Percentiles rank a stretch among this genome's conserved stretches.
These are phyloP conservation scores for Cheilosia soror DNA, from an alignment of 2,888 invertebrate species.

Conservation along the genomic window DNA sequence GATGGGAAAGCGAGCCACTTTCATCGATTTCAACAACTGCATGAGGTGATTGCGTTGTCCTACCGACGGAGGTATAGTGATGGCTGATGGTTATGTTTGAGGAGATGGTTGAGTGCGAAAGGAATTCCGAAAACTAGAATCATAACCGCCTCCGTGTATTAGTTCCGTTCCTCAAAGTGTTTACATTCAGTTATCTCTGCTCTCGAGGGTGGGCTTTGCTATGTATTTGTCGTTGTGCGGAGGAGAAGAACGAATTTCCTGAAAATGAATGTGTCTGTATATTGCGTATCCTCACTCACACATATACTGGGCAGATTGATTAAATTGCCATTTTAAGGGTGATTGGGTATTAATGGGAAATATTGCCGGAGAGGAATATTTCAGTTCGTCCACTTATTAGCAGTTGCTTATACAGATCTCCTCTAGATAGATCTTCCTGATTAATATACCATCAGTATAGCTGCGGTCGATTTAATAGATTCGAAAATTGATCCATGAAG, in stretches of 20 bases:
- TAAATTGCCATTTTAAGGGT: slow-evolving; percentile 57
- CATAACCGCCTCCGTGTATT: slow-evolving; percentile 54
- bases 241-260: not conserved
- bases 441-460: slow-evolving; percentile 14
- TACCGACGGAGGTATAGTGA: slow-evolving; percentile 21
- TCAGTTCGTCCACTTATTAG: slow-evolving; percentile 16
- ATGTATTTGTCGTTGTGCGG: not conserved
- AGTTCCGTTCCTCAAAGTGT: slow-evolving; percentile 56
- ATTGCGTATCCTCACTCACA: not conserved
- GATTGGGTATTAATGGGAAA: slow-evolving; percentile 52
- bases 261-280: slow-evolving; percentile 1
- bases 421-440: not conserved
- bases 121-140: slow-evolving; percentile 56
- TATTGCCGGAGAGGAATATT: slow-evolving; percentile 30
- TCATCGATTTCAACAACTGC: slow-evolving; percentile 39
- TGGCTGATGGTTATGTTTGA: slow-evolving; percentile 1
- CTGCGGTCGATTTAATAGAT: not conserved
- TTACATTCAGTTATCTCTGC: slow-evolving; percentile 44
- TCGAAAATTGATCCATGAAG: not conserved
- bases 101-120: slow-evolving; percentile 18
- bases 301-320: slow-evolving; percentile 45
- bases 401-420: not conserved
- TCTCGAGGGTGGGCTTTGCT: slow-evolving; percentile 10
- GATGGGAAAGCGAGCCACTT: slow-evolving; percentile 17
- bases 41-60: slow-evolving; percentile 33